Evolutionary conservation across 2,113 vertebrate species (phyloP).

Genomic region (Castor canadensis): DNA sequence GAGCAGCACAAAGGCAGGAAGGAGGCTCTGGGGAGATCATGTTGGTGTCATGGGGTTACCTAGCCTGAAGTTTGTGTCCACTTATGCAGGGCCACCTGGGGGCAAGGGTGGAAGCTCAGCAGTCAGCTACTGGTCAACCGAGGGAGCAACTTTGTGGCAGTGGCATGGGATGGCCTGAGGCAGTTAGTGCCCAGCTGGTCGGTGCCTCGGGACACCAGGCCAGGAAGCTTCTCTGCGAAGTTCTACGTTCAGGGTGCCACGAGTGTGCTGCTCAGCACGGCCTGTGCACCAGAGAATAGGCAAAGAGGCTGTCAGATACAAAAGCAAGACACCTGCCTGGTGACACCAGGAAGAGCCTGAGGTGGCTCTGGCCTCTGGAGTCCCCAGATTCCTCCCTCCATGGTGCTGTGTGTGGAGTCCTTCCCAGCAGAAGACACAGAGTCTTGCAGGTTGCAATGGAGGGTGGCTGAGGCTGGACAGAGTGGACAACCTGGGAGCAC

Average conservation of each 20-base stretch:
- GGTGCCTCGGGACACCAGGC: background rate
- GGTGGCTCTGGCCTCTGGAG: background rate
- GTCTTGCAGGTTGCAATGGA: fast-evolving
- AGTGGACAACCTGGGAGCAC: background rate
- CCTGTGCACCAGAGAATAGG: background rate
- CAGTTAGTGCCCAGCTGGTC: background rate
- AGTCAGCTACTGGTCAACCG: background rate
- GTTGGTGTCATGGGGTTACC: background rate
- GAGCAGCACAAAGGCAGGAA: background rate
- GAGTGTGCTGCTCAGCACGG: background rate
- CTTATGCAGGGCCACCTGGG: background rate
- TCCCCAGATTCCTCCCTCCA: too few relatives aligned
- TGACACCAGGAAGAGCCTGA: background rate
- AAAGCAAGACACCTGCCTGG: too few relatives aligned
- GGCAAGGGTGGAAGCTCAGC: background rate
- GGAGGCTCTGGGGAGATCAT: background rate
- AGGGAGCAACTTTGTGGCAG: background rate
- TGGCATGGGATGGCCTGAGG: background rate
- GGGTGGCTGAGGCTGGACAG: fast-evolving
- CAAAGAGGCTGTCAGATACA: fast-evolving
- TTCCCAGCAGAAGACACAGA: background rate
- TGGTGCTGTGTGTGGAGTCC: fast-evolving
- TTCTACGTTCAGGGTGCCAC: fast-evolving
- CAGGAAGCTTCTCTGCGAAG: too few relatives aligned
- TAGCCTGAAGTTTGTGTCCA: background rate